phyloP scores from a whole-genome alignment of 2,888 invertebrate species.

The Chrysotoxum bicinctum region DNA sequence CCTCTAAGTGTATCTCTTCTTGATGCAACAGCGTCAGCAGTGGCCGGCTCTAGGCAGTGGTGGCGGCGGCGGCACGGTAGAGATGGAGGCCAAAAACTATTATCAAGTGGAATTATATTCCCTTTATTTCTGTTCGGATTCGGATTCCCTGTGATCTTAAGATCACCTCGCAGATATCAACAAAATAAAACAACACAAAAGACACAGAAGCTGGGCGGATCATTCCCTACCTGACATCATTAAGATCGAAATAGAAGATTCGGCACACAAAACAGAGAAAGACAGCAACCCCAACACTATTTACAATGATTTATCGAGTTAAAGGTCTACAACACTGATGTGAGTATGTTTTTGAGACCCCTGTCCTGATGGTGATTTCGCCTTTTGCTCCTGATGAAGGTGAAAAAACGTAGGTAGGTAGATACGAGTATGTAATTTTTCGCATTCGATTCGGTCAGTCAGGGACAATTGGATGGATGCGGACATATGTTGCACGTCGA shows the following conservation, averaged over 20 bases:
- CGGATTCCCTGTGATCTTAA: conserved; percentile 59
- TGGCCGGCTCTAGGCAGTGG: background rate
- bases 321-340: conserved; percentile 6
- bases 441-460: conserved; percentile 70
- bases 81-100: background rate
- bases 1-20: conserved; percentile 17
- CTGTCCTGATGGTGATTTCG: background rate
- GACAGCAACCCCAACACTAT: conserved; percentile 43
- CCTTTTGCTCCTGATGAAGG: conserved; percentile 14
- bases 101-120: conserved; percentile 67
- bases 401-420: background rate
- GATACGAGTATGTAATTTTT: conserved; percentile 47
- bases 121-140: conserved; percentile 47
- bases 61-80: background rate
- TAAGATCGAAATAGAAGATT: conserved; percentile 73
- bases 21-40: background rate
- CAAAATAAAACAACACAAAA: conserved; percentile 21
- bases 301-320: conserved; percentile 69
- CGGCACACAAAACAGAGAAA: conserved; percentile 50
- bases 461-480: conserved; percentile 59
- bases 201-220: conserved; percentile 72
- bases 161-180: conserved; percentile 57
- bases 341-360: conserved; percentile 9
- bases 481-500: conserved; percentile 65
- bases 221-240: conserved; percentile 72